Conservation (phyloP, 2,888 invertebrate species). For the Tetragnatha montana region DNA sequence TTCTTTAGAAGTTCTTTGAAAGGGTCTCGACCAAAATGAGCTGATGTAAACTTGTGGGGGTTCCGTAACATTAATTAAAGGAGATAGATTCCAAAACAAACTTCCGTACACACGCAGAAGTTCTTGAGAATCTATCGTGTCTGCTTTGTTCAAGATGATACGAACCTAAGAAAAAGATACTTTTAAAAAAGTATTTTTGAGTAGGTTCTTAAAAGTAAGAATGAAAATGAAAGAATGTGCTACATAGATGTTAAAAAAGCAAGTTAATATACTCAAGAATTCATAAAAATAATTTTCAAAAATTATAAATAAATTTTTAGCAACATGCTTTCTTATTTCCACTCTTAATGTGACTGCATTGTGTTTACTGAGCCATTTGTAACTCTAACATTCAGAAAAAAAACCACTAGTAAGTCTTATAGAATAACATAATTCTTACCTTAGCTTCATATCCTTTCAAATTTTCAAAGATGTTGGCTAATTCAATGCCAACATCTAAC, state of each 20-base stretch:
- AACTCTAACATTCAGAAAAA: no score
- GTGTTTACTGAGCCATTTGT: no score
- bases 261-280: not conserved
- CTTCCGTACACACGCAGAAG: constrained; percentile 75
- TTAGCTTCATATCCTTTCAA: constrained; percentile 71
- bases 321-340: no score
- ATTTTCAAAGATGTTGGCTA: constrained; percentile 73
- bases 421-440: not conserved
- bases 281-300: not conserved
- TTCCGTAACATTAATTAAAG: constrained; percentile 75
- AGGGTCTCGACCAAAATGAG: constrained; percentile 74
- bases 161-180: constrained; percentile 72
- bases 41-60: constrained; percentile 75
- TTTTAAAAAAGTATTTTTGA: not conserved
- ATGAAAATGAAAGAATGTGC: not conserved
- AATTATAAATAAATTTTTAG: no score
- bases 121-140: constrained; percentile 74
- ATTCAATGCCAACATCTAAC: constrained; percentile 75
- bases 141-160: constrained; percentile 75
- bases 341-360: no score
- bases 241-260: not conserved
- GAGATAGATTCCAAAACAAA: constrained; percentile 75
- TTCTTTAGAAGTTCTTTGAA: constrained; percentile 67
- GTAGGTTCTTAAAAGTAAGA: not conserved
- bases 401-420: no score